Base-by-base conservation (phyloP, 2,113 vertebrate species). In the Taxidea taxus region DNA sequence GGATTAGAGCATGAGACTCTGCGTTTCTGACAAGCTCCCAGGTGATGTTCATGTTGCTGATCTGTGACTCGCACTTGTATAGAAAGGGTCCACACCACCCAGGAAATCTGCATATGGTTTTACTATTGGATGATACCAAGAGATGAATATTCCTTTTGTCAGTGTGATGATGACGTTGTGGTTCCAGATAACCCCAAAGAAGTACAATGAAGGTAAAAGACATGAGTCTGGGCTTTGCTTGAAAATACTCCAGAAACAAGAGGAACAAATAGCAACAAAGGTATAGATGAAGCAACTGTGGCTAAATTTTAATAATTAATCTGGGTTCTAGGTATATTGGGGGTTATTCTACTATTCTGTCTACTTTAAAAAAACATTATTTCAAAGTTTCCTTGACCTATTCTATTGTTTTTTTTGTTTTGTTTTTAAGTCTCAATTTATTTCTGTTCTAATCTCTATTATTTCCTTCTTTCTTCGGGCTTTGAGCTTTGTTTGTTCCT, bases 31-130 rank as follows among this genome's bases (percentile, higher is more conserved):
- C 44, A 44, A 27, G 44, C 34, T n/a, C 11, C n/a, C 37, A n/a
- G 18, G 37, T 29, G 31, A 78, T 9, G 51, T 4, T 18, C 8
- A 9, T 0, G 13, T 9, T 20, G n/a, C 1, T 31, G 51, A 1
- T 34, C 42, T 66, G 20, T 10, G 84, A 23, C 58, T 9, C 37
- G 2, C 25, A 56, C 8, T 27, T 49, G 16, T 6, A 2, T 10
- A 87, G n/a, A 49, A 72, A 51, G 16, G 4, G 39, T 86, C n/a
- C 23, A 44, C 34, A 54, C 21, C n/a, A 2, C 8, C 16, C 2
- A 18, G 27, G 44, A 39, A 25, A 39, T 83, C 12, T 27, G 64
- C 3, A 7, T 21, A 16, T 47, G 29, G 60, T 13, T n/a, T 60
- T 29, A 31, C 14, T 37, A 12, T 39, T 12, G 23, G 60, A 37